Base-by-base conservation (phyloP, 2,797 vertebrate species). In the Carduelis carduelis region DNA sequence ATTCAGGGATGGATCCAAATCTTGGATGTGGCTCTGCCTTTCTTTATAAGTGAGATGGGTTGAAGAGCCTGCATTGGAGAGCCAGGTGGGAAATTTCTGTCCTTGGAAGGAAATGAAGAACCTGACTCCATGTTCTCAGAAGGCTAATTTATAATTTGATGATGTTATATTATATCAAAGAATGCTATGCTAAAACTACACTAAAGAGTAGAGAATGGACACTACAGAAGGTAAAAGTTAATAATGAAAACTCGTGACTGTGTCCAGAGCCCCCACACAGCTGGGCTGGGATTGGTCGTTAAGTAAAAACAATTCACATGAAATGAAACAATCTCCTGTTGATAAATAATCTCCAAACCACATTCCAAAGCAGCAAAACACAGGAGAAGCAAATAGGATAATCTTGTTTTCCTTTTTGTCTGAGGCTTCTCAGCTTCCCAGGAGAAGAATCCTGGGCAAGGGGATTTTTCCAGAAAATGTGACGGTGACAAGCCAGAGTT, bases 31-130 rank as follows among this genome's bases (percentile, higher is more conserved):
- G 26, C 11, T 76, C 8, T 56, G 1, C 32, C 3, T 66, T 6
- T 50, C 41, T 22, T 63, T 1, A 0, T 1, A 3, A 14, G 7
- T 30, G 43, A 41, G 37, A 12, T 0, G 6, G 4, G 7, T 2
- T 35, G 52, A 27, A n/a, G 9, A 70, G 4, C 20, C 28, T 6
- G 2, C 4, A 1, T 13, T 21, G n/a, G 55, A 53, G 8, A 53
- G 19, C 5, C 19, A 21, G 30, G 30, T 21, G 19, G 21, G 52
- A 30, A 13, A 32, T 53, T 53, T 32, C 18, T 2, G 4, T 53
- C 4, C 1, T 13, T 53, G 19, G 19, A 53, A 53, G 19, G 52
- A 53, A 53, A 21, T 53, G 12, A 32, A 32, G 30, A 53, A 21
- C 32, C 52, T 32, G 30, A 32, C 30, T 32, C 30, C 19, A 53